phyloP scores from a whole-genome alignment of 2,888 invertebrate species.

The Urechis unicinctus region DNA sequence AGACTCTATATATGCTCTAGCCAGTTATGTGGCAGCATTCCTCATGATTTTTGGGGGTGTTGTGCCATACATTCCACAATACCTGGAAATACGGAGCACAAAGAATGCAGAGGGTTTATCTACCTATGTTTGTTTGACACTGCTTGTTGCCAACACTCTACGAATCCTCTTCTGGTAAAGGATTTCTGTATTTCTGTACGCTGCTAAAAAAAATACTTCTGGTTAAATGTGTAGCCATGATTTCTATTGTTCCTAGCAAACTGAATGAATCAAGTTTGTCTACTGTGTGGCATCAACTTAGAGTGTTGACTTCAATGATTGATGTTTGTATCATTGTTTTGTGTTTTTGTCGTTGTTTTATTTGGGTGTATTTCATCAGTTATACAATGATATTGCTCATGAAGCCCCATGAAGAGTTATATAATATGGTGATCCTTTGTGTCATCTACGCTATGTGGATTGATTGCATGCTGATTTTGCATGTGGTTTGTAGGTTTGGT shows the following conservation, averaged over 20 bases:
- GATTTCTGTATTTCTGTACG: no score
- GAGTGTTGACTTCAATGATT: no score
- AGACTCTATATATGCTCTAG: not conserved
- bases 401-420: no score
- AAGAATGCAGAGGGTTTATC: slow-evolving; percentile 97
- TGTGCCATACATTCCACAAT: slow-evolving; percentile 93
- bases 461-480: no score
- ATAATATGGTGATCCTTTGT: no score
- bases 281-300: no score
- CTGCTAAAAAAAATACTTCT: no score
- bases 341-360: slow-evolving; percentile 1
- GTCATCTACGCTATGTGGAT: no score
- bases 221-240: no score
- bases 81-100: slow-evolving; percentile 80
- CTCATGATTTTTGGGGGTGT: slow-evolving; percentile 89
- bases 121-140: slow-evolving; percentile 87
- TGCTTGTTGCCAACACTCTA: slow-evolving; percentile 90
- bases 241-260: no score
- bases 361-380: not conserved
- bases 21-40: slow-evolving; percentile 51
- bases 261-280: no score
- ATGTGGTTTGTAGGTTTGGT: slow-evolving; percentile 93
- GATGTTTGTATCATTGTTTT: no score
- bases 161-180: slow-evolving; percentile 99
- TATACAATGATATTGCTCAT: not conserved